Conservation (phyloP, 2,888 invertebrate species). For the Actias luna region DNA sequence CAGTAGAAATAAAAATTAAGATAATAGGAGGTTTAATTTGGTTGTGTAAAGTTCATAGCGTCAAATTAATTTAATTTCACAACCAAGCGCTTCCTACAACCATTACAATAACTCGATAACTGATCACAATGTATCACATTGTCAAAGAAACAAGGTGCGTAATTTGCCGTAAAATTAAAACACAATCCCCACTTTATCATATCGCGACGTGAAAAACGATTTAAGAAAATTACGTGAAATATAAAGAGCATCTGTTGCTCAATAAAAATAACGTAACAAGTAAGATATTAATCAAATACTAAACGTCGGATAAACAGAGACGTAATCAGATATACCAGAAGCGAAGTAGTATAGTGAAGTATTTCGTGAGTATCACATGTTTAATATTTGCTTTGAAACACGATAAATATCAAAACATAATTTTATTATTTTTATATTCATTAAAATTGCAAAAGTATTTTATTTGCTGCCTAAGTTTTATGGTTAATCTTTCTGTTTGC, state of each 20-base stretch:
- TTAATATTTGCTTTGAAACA: not conserved
- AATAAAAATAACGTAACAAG: constrained; percentile 64
- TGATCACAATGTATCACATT: constrained; percentile 44
- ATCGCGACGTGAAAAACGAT: constrained; percentile 34
- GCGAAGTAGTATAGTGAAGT: not conserved
- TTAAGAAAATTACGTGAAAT: constrained; percentile 60
- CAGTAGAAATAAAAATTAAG: too few species aligned
- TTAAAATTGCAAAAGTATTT: not conserved
- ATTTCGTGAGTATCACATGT: not conserved
- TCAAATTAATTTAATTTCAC: constrained; percentile 29
- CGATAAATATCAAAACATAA: not conserved
- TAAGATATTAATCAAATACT: constrained; percentile 63
- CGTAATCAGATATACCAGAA: constrained; percentile 6
- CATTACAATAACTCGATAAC: constrained; percentile 24
- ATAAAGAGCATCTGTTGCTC: constrained; percentile 75
- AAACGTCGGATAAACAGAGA: constrained; percentile 19
- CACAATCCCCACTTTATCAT: constrained; percentile 54
- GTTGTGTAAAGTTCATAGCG: too few species aligned
- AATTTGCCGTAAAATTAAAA: constrained; percentile 73
- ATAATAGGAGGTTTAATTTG: too few species aligned
- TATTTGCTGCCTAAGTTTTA: not conserved
- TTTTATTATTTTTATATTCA: not conserved
- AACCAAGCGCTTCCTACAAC: constrained; percentile 16
- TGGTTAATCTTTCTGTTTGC: not conserved
- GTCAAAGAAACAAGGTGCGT: constrained; percentile 52